These are phyloP conservation scores for Athrips mouffetella DNA, from an alignment of 2,888 invertebrate species.

Conservation along the genomic window DNA sequence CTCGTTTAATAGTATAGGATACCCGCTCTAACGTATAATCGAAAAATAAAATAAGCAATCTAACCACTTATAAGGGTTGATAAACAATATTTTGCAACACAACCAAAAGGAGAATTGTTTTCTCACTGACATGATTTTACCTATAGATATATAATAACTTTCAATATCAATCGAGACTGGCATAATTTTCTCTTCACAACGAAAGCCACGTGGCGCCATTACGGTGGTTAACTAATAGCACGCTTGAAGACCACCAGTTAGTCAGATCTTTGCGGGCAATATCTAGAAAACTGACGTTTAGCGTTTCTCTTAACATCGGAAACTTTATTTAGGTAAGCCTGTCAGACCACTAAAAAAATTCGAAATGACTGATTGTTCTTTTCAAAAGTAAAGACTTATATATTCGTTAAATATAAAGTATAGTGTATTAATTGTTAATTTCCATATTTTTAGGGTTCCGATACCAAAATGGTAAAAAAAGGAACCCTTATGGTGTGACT, in stretches of 20 bases:
- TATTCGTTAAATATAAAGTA: too few species aligned
- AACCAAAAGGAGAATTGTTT: background rate
- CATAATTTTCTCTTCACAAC: constrained; percentile 4
- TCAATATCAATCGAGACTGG: background rate
- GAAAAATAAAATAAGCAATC: background rate
- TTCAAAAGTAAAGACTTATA: too few species aligned
- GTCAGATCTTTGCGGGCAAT: background rate
- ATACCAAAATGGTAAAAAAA: too few species aligned
- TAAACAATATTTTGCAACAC: background rate
- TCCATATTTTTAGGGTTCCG: too few species aligned
- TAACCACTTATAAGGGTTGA: background rate
- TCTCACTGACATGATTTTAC: background rate
- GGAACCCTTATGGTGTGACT: too few species aligned
- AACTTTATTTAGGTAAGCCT: too few species aligned
- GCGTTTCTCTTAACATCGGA: constrained; percentile 3
- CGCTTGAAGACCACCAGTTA: constrained; percentile 1
- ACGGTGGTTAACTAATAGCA: constrained; percentile 4
- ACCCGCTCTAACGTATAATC: too few species aligned
- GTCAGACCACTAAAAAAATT: too few species aligned
- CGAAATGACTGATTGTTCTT: too few species aligned
- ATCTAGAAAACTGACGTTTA: constrained; percentile 1
- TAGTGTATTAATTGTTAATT: too few species aligned
- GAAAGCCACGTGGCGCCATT: background rate
- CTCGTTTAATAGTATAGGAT: too few species aligned
- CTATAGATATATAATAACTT: background rate